Base-by-base conservation (phyloP, 2,797 vertebrate genomes). In the Acrossocheilus fasciatus region DNA sequence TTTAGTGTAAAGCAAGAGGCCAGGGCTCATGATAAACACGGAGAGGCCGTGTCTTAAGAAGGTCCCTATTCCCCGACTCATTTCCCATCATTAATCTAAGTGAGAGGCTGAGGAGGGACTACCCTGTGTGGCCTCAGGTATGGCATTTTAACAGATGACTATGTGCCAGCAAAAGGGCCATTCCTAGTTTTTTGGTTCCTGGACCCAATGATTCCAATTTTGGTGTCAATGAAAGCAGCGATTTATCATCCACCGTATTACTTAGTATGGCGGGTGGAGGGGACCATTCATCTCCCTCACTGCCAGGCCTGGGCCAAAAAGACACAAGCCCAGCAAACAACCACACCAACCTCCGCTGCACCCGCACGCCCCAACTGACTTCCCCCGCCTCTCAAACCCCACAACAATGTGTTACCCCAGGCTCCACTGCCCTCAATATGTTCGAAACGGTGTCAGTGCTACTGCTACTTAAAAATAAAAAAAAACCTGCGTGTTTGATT, bases 211-310 rank as follows among this genome's bases (percentile, higher is more conserved):
- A 92, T 94, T 94, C 92, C 93, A 93, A 94, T 94, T 95, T 94
- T 94, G 90, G 91, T 92, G 91, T 88, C 94, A 92, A 88, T 91
- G 94, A 94, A 94, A 93, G 91, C 92, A 93, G 92, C 83, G 85
- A 95, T 94, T 94, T 92, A 93, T 94, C 94, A 96, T 91, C 88
- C 89, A 85, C 92, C 89, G 92, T 94, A 92, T 92, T 90, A 91
- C 93, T 96, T 96, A 96, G 94, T 93, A 95, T 92, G 93, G 92
- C 86, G 70, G 93, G 89, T 91, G 92, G 94, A 92, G 90, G 90
- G 93, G 94, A 94, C 92, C 90, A 94, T 95, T 95, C 92, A 93
- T 95, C 90, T 95, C 94, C 84, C 89, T 82, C 88, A 68, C 87
- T 94, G 93, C 95, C 95, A 95, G 92, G 91, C 92, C 90, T 91